Evolutionary conservation across 2,113 vertebrate species (phyloP), one percentile per base, ranked within the genome.

Genomic region (Microcebus ravelobensis): DNA sequence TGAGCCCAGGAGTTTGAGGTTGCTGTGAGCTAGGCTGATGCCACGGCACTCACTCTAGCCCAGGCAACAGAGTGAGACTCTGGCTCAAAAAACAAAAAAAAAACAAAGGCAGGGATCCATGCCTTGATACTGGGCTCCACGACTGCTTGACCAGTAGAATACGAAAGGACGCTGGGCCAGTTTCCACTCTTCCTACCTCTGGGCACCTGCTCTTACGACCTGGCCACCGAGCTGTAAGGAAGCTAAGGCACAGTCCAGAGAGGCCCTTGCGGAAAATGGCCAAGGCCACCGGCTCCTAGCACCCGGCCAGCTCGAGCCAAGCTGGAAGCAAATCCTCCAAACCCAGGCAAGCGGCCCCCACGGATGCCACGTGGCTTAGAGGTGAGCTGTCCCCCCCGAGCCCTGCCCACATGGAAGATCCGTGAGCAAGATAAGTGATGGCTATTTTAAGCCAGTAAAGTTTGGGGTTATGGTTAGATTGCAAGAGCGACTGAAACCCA

Each of bases 331-430:
- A 45, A 8, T 14, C 31, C 20, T 25, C 10, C 7, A 50, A 10
- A 39, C 20, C 29, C 42, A 1, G 61, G 6, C 42, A 23, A 23
- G 48, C 0, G 2, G 23, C 7, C 31, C 45, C 12, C 2, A 34
- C 2, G 9, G 45, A 18, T 18, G 1, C 29, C 25, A 17, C 42
- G 3, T 6, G 9, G 39, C 12, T 8, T 4, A 23, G 63, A 48
- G 63, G 27, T 17, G 34, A n/a, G 21, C 45, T 27, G 21, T 36
- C 63, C 34, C 34, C 34, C 2, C 31, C 25, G 23, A 50, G 63
- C 21, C 42, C 63, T 25, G 45, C 31, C 8, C 31, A n/a, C 48
- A 50, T 13, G 5, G 74, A 34, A 48, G 61, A 8, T 50, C 6
- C 2, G 0, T 67, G 45, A 85, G 83, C 11, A 17, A 59, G 52